These are phyloP conservation scores for Climacteris rufus DNA, from an alignment of 2,113 vertebrate genomes.

Conservation along the genomic window DNA sequence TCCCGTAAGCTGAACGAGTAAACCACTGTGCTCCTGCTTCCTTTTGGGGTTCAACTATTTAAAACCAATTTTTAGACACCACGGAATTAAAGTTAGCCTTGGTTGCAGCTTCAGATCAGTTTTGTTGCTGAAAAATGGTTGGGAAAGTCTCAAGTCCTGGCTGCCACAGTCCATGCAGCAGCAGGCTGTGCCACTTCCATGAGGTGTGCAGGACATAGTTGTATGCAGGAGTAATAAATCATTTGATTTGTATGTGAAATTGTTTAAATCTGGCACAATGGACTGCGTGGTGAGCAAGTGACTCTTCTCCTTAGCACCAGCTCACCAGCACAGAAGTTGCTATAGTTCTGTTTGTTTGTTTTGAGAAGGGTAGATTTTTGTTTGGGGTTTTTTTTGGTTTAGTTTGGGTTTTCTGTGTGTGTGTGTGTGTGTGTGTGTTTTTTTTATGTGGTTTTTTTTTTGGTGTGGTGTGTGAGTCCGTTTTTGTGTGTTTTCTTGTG, in stretches of 20 bases:
- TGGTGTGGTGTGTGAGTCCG: background rate
- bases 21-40: background rate
- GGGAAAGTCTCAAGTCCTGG: background rate
- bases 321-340: background rate
- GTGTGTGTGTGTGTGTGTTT: too few species aligned
- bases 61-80: background rate
- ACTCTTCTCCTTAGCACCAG: background rate
- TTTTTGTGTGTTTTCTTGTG: background rate
- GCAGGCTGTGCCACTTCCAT: accelerated
- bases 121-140: background rate
- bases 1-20: accelerated
- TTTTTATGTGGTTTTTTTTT: too few species aligned
- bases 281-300: background rate
- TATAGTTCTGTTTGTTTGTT: background rate
- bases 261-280: background rate
- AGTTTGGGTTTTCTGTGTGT: background rate
- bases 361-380: background rate
- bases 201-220: background rate
- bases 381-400: too few species aligned
- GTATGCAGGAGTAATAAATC: background rate
- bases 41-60: background rate
- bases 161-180: background rate
- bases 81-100: background rate
- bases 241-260: background rate
- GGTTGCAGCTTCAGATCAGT: background rate